Evolutionary conservation across 2,888 invertebrate genomes (phyloP).

Genomic region (Diabrotica balteata): DNA sequence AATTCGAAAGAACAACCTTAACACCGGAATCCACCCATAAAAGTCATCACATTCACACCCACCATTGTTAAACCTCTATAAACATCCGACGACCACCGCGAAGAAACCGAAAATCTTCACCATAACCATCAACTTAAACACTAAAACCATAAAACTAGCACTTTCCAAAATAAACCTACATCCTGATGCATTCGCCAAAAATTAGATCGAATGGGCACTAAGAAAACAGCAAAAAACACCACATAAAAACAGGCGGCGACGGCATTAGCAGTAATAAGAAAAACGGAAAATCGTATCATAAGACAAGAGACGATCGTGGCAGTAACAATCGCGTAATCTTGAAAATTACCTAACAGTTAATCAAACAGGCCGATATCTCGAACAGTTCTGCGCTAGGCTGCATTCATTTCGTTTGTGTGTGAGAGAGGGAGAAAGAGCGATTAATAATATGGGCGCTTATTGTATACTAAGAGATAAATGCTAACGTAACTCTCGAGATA

Average conservation of each 20-base stretch:
- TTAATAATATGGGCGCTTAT: constrained; percentile 7
- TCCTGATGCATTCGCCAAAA: constrained; percentile 14
- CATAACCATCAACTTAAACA: constrained; percentile 5
- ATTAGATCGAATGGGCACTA: not conserved
- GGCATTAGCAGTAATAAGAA: constrained; percentile 25
- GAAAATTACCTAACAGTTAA: constrained; percentile 47
- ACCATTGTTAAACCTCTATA: not conserved
- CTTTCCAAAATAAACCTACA: constrained; percentile 4
- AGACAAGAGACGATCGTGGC: constrained; percentile 28
- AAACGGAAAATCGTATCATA: constrained; percentile 32
- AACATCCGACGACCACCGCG: not conserved
- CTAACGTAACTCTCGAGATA: too few relatives aligned
- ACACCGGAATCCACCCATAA: too few relatives aligned
- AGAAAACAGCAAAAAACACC: constrained; percentile 13
- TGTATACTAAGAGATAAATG: not conserved
- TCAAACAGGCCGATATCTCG: constrained; percentile 44
- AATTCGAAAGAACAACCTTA: too few relatives aligned
- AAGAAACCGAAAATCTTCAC: not conserved
- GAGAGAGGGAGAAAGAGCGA: constrained; percentile 2
- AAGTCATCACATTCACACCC: not conserved
- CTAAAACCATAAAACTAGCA: constrained; percentile 16
- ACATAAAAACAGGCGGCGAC: constrained; percentile 27
- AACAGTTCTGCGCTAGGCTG: constrained; percentile 34
- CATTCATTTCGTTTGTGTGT: constrained; percentile 10
- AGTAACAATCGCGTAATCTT: constrained; percentile 45